These are phyloP conservation scores for Parazoanthus swiftii DNA, from an alignment of 92 coral and sea anemone genomes.

Conservation along the genomic window DNA sequence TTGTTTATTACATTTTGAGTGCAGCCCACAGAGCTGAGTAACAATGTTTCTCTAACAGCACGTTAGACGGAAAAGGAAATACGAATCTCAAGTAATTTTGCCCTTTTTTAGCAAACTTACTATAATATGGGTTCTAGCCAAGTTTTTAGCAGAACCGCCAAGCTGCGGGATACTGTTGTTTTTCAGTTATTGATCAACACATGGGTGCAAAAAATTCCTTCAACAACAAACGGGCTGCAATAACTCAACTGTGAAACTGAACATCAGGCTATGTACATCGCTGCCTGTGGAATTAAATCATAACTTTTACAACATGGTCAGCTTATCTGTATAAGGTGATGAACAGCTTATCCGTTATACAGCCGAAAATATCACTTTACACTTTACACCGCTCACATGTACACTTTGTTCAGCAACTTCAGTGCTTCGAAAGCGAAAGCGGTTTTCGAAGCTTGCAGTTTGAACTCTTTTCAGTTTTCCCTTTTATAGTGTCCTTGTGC, in stretches of 20 bases:
- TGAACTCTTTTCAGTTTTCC: not conserved
- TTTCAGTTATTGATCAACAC: not conserved
- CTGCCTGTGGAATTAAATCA: not conserved
- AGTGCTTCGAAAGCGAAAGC: not conserved
- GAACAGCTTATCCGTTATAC: not conserved
- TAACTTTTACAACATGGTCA: no score
- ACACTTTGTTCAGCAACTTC: not conserved
- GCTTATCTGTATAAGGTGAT: not conserved
- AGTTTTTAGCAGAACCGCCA: not conserved
- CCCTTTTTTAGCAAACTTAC: conserved; percentile 11
- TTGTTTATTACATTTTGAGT: not conserved
- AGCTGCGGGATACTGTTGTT: not conserved
- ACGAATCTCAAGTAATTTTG: not conserved
- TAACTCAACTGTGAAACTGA: not conserved
- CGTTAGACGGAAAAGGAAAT: not conserved
- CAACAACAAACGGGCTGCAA: not conserved
- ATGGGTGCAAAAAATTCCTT: not conserved
- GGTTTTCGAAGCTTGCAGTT: not conserved
- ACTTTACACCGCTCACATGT: no score
- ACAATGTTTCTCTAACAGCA: not conserved
- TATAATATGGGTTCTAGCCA: not conserved
- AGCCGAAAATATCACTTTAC: not conserved
- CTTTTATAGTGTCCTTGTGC: not conserved
- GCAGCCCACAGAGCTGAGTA: not conserved
- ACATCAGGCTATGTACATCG: not conserved